Evolutionary conservation across 2,113 vertebrate species (phyloP).

Genomic region (Aegithalos caudatus): DNA sequence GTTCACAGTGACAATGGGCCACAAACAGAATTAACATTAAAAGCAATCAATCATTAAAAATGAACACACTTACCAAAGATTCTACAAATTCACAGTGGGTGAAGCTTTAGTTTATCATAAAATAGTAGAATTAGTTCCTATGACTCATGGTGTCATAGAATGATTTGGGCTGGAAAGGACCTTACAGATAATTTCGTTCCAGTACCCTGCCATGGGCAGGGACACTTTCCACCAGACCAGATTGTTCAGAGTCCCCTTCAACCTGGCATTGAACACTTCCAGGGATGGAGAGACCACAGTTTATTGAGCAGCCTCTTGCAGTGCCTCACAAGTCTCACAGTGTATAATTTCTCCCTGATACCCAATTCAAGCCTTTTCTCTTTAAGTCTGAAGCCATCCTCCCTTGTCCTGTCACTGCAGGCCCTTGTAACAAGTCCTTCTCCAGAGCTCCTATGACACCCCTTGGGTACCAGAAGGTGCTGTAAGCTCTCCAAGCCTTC

Average conservation of each 20-base stretch:
- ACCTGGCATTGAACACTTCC: background rate
- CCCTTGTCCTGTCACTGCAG: background rate
- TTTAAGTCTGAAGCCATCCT: background rate
- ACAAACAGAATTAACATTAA: background rate
- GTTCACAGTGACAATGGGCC: fast-evolving
- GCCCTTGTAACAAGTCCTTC: background rate
- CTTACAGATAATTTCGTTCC: background rate
- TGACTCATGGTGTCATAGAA: background rate
- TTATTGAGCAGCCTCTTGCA: background rate
- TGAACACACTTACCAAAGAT: background rate
- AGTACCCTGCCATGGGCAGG: background rate
- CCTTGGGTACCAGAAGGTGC: background rate
- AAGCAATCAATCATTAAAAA: background rate
- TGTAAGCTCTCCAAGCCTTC: background rate
- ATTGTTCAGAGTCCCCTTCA: background rate
- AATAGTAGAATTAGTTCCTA: background rate
- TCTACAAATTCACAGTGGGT: fast-evolving
- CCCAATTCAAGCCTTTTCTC: background rate
- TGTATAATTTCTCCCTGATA: background rate
- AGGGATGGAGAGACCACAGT: background rate
- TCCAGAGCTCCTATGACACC: fast-evolving
- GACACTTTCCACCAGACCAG: background rate
- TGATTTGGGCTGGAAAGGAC: background rate
- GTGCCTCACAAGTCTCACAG: background rate
- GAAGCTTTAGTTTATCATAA: background rate